These are phyloP conservation scores for Epinephelus malabaricus DNA, from an alignment of 2,797 vertebrate genomes.

Conservation along the genomic window DNA sequence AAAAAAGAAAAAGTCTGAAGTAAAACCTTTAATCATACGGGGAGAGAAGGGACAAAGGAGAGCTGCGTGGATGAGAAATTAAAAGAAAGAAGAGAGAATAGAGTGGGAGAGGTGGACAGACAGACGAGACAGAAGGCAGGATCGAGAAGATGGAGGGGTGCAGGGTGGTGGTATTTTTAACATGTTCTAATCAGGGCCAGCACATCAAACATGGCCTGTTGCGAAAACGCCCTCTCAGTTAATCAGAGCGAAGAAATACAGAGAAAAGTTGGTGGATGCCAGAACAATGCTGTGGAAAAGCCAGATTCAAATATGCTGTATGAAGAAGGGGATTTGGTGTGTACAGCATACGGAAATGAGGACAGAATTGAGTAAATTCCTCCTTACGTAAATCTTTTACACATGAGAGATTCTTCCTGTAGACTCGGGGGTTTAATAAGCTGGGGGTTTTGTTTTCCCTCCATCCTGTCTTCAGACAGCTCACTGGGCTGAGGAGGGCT, in stretches of 20 bases:
- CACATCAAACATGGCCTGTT: conserved; percentile 67
- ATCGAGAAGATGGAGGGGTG: conserved; percentile 54
- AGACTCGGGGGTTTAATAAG: conserved; percentile 65
- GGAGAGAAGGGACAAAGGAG: conserved; percentile 45
- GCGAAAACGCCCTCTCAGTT: conserved; percentile 57
- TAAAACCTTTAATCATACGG: conserved; percentile 50
- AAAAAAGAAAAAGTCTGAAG: conserved; percentile 48
- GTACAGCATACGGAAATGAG: conserved; percentile 63
- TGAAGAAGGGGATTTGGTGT: conserved; percentile 62
- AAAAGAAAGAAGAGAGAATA: conserved; percentile 9
- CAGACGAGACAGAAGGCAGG: conserved; percentile 51
- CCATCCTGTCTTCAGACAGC: conserved; percentile 41
- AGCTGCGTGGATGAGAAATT: conserved; percentile 27
- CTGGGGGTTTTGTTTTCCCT: conserved; percentile 5
- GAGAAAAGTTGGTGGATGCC: conserved; percentile 41
- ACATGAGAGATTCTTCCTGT: conserved; percentile 59
- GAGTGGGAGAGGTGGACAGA: conserved; percentile 57
- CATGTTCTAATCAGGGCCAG: conserved; percentile 74
- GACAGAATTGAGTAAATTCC: conserved; percentile 60
- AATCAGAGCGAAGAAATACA: conserved; percentile 60
- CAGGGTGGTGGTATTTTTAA: conserved; percentile 74
- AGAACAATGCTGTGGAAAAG: conserved; percentile 43
- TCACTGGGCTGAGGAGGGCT: conserved; percentile 47
- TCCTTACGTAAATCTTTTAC: conserved; percentile 63
- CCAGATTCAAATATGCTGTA: conserved; percentile 43